Base-by-base conservation (phyloP, 2,113 vertebrate species). In the Hemiprocne comata region DNA sequence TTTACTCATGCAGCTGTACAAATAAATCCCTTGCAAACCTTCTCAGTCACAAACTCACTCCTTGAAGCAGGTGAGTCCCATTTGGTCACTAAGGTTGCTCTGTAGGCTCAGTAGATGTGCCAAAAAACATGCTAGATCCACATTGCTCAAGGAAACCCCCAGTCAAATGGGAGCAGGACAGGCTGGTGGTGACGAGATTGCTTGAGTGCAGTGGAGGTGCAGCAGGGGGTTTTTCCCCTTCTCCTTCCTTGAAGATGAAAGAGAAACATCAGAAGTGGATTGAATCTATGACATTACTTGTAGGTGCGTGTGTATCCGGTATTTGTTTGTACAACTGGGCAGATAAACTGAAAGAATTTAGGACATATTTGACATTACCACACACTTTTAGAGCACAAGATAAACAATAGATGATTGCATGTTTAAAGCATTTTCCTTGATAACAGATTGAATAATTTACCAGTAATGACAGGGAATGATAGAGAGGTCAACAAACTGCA, bases 371-470 rank as follows among this genome's bases (percentile, higher is more conserved):
- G 62, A 90, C 88, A 80, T 38, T 58, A 78, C 82, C 85, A 88
- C 69, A 48, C 34, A 38, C 76, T 84, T 92, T 53, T 24, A 87
- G 65, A 81, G 66, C 70, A 82, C 54, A 14, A 91, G 50, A 89
- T 89, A 95, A 95, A 92, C 93, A 96, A 40, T 29, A 78, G 73
- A 62, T 94, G 89, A 94, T 89, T 82, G 54, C 71, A 76, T 13
- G 46, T 89, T 89, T 90, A 44, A 90, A 92, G 44, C 50, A 54
- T 90, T 95, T 95, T 94, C 70, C 83, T 75, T 97, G 94, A 94
- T 95, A 96, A 95, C 81, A 93, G 62, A 87, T 95, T 89, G 87
- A 84, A 95, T 61, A 91, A 90, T 81, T 94, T 72, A 51, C 61
- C 61, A 67, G 65, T 94, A 93, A 95, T 90, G 87, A 93, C 79